A percentile compares a stretch with the other conserved stretches of the same genome.
These are phyloP conservation scores for Mormyrus hasselquistii DNA, from an alignment of 2,797 vertebrate genomes.

Conservation along the genomic window DNA sequence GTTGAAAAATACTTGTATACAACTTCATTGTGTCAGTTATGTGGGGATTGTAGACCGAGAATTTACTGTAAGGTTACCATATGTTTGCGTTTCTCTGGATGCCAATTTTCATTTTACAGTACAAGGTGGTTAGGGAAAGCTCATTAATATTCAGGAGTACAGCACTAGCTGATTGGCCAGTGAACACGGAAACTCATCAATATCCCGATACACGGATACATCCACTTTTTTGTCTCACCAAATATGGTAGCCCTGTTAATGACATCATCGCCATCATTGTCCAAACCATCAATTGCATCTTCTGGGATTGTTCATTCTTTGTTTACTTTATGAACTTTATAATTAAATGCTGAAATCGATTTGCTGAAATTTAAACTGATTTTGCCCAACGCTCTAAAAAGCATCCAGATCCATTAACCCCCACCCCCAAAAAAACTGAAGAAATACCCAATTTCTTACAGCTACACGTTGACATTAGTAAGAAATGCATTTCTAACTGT, in stretches of 20 bases:
- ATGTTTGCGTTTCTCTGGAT: background rate
- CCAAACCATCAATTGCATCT: background rate
- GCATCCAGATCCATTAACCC: background rate
- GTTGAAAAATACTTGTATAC: background rate
- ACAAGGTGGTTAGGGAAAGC: background rate
- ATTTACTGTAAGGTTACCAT: background rate
- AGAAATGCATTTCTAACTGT: background rate
- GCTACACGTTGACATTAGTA: background rate
- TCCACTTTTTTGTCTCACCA: background rate
- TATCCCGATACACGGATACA: background rate
- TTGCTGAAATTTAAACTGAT: background rate
- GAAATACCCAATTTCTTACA: background rate
- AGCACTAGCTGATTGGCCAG: background rate
- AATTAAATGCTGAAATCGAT: background rate
- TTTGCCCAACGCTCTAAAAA: background rate
- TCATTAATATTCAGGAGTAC: background rate
- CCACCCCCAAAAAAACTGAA: background rate
- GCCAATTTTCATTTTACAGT: background rate
- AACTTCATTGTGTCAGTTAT: background rate
- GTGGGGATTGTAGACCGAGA: background rate
- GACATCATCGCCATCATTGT: background rate
- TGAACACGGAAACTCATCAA: background rate
- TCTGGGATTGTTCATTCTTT: background rate
- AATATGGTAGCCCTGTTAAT: background rate
- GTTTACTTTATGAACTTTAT: background rate